Evolutionary conservation across 2,888 invertebrate species (phyloP).

Genomic region (Matsumyia berberina): DNA sequence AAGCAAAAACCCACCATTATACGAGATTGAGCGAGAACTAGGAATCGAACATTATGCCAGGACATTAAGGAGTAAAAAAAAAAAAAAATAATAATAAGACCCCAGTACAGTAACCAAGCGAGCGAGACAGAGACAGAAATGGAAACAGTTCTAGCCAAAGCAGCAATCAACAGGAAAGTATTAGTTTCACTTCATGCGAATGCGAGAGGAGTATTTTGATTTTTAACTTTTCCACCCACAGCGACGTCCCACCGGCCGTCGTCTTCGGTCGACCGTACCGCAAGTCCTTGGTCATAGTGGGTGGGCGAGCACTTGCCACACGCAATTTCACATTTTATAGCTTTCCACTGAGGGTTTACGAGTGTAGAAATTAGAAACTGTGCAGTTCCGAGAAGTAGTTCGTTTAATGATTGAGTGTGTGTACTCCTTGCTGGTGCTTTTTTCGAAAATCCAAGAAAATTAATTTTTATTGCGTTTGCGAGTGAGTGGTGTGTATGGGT

Average conservation of each 20-base stretch:
- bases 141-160: constrained; percentile 20
- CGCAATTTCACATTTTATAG: constrained; percentile 66
- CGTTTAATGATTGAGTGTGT: constrained; percentile 62
- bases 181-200: constrained; percentile 60
- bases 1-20: constrained; percentile 52
- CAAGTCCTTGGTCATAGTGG: background rate
- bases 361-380: constrained; percentile 64
- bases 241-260: too few relatives aligned
- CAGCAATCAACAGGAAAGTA: constrained; percentile 62
- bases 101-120: constrained; percentile 21
- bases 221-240: constrained; percentile 18
- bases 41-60: constrained; percentile 67
- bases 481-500: background rate
- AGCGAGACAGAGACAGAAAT: background rate
- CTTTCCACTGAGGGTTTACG: constrained; percentile 44
- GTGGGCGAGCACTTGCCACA: constrained; percentile 37
- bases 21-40: constrained; percentile 68
- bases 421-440: background rate
- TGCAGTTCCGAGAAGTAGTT: constrained; percentile 56
- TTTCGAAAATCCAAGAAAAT: constrained; percentile 41
- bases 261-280: background rate
- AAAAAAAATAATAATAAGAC: constrained; percentile 11
- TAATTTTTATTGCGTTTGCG: constrained; percentile 57
- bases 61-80: constrained; percentile 50
- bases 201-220: constrained; percentile 29